phyloP scores from a whole-genome alignment of 2,888 invertebrate species.

The Mimachlamys varia region DNA sequence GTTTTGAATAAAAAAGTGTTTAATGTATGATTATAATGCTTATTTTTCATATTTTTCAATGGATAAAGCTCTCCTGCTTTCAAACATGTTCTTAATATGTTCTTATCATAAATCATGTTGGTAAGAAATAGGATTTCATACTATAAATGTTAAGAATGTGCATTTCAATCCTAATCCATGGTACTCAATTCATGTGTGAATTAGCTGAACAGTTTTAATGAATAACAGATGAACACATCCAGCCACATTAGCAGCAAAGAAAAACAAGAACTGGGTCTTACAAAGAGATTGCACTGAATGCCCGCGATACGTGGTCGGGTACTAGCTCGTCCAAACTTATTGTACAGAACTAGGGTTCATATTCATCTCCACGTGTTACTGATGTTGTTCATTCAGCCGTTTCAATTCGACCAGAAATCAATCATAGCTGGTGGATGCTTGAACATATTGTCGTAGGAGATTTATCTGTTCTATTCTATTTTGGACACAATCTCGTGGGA shows the following conservation, averaged over 20 bases:
- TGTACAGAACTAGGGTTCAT: neutral
- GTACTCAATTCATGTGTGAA: neutral
- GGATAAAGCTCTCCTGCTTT: no score
- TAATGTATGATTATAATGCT: no score
- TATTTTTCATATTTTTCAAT: no score
- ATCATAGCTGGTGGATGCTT: neutral
- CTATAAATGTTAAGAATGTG: neutral
- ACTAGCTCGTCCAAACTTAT: neutral
- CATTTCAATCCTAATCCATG: neutral
- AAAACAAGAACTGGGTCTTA: constrained; percentile 16
- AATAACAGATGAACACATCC: neutral
- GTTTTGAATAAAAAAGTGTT: no score
- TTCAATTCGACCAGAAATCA: constrained; percentile 34
- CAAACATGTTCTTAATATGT: no score
- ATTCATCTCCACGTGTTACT: constrained; percentile 2
- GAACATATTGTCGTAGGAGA: constrained; percentile 23
- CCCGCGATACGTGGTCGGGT: neutral
- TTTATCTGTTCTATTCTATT: constrained; percentile 6
- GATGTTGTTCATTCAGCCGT: constrained; percentile 22
- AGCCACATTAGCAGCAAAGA: constrained; percentile 1
- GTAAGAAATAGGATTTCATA: neutral
- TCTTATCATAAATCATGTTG: neutral
- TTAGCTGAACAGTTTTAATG: constrained; percentile 4
- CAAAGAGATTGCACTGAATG: constrained; percentile 18
- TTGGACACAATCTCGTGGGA: neutral